Evolutionary conservation across 2,797 vertebrate species (phyloP).

Genomic region (Lycodopsis pacificus): DNA sequence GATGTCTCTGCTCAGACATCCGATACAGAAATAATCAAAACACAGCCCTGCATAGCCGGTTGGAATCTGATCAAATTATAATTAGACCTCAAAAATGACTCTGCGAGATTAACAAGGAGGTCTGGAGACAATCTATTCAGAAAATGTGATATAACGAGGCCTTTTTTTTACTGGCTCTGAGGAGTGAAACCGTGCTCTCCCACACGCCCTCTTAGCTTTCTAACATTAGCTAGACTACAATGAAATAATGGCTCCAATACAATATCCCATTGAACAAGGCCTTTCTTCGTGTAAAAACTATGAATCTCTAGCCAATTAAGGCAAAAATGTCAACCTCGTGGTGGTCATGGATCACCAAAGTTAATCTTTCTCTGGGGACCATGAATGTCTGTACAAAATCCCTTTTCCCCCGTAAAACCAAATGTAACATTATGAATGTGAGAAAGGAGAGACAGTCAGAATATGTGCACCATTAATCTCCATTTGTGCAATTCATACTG

Average conservation of each 20-base stretch:
- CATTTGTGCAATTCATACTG: not conserved
- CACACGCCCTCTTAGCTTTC: not conserved
- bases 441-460: not conserved
- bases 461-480: not conserved
- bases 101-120: conserved; percentile 39
- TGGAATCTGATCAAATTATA: conserved; percentile 59
- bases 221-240: not conserved
- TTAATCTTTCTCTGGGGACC: not conserved
- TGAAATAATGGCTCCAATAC: not conserved
- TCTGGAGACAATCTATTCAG: conserved; percentile 47
- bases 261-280: not conserved
- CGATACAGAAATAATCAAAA: conserved; percentile 62
- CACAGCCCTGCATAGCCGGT: conserved; percentile 32
- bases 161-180: conserved; percentile 36
- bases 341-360: not conserved
- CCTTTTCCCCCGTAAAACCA: not conserved
- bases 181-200: conserved; percentile 18
- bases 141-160: conserved; percentile 48
- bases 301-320: not conserved
- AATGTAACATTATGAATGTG: not conserved
- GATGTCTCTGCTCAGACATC: conserved; percentile 57
- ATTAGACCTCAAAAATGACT: conserved; percentile 54
- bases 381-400: not conserved
- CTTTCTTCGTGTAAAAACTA: not conserved
- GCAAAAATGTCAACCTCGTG: not conserved